Evolutionary conservation across 2,888 invertebrate species (phyloP), one percentile per base, ranked within the genome.

Genomic region (Hermaeophaga mercurialis): DNA sequence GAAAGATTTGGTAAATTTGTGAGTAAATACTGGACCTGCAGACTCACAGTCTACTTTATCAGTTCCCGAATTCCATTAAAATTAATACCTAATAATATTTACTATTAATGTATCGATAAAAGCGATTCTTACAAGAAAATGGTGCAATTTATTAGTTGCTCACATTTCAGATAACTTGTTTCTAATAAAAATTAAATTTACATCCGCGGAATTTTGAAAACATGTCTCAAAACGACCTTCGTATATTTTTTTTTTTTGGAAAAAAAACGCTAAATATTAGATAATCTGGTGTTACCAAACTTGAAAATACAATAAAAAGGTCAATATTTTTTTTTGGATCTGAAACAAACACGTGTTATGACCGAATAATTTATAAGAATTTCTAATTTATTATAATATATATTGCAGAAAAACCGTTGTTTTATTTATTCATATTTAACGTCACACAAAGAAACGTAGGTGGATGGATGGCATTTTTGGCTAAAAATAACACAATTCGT

Each of bases 321-420:
- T 26, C 26, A 26, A 26, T 5, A 26, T 9, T 26, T 26, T 3
- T 8, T 26, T 26, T n/a, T n/a, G n/a, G n/a, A 26, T 8, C 22
- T 26, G 9, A 26, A 26, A 26, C 26, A 26, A 6, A 26, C 54
- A 54, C 47, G 54, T 54, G 47, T 48, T 54, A 54, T 54, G 41
- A 47, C 34, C 26, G 12, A 26, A 48, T 11, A 48, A 26, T 22
- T 41, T 31, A 41, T 41, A 41, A 28, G 50, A 43, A 43, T 50
- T 50, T 47, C 18, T 33, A 54, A 47, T 54, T 34, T 36, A 47
- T 48, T 54, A 41, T 39, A 41, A 24, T 54, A 54, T n/a, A n/a
- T 46, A 12, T 15, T 45, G 54, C 34, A 34, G 24, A 34, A 24
- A 36, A 48, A 36, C 34, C 26, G 36, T 48, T 14, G 41, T 12